phyloP scores from a whole-genome alignment of 2,888 invertebrate species.

The Orchesellides sinensis region DNA sequence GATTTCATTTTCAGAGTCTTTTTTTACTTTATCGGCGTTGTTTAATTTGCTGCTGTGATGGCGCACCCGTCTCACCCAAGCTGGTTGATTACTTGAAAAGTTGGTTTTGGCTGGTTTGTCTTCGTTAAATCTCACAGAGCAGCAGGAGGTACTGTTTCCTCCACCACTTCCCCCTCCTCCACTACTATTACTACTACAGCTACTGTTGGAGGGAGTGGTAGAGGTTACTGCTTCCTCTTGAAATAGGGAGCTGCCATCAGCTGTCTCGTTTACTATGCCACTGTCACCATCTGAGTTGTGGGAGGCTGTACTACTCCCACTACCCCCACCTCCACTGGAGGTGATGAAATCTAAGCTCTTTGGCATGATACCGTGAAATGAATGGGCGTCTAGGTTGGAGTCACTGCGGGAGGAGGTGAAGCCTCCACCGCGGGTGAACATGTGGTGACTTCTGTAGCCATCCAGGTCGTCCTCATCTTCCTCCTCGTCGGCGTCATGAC shows the following conservation, averaged over 20 bases:
- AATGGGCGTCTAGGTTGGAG: constrained; percentile 35
- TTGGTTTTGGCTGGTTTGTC: constrained; percentile 9
- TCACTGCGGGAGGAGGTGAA: constrained; percentile 9
- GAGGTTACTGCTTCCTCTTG: constrained; percentile 48
- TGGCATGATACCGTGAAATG: constrained; percentile 16
- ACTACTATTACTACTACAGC: constrained; percentile 21
- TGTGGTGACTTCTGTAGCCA: constrained; percentile 3
- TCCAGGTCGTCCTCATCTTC: constrained; percentile 31
- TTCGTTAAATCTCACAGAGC: constrained; percentile 62
- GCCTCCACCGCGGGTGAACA: not conserved
- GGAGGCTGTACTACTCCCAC: constrained; percentile 28
- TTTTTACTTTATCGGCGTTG: not conserved
- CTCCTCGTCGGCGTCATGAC: not conserved
- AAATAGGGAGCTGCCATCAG: constrained; percentile 82
- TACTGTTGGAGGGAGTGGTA: not conserved
- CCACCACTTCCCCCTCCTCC: too few species aligned
- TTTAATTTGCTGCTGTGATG: constrained; percentile 37
- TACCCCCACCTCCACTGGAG: too few species aligned
- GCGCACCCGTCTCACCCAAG: constrained; percentile 39
- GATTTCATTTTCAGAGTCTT: not conserved
- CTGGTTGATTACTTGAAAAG: constrained; percentile 34
- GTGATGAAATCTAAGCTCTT: constrained; percentile 62
- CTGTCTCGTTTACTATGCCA: constrained; percentile 86
- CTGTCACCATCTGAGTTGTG: constrained; percentile 83
- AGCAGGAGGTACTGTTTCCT: constrained; percentile 52